A percentile compares a stretch with the other conserved stretches of the same genome.
These are phyloP conservation scores for Macrophya annulata DNA, from an alignment of 2,888 invertebrate species.

Conservation along the genomic window DNA sequence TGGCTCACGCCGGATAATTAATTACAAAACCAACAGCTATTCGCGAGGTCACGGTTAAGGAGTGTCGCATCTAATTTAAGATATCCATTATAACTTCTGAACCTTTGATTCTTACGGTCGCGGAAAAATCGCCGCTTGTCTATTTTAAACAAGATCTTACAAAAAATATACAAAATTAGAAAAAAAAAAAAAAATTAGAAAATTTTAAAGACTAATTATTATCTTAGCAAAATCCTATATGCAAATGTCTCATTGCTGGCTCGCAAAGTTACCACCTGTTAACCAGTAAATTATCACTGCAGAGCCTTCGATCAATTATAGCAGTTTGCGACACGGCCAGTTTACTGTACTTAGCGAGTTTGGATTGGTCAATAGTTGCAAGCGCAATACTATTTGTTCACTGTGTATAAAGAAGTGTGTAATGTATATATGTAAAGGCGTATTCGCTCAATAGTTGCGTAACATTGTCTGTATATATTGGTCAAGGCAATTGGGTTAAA, in stretches of 20 bases:
- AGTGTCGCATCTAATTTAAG: neutral
- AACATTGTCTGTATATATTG: conserved; percentile 67
- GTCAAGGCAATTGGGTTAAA: conserved; percentile 76
- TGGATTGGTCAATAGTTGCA: conserved; percentile 45
- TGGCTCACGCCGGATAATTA: conserved; percentile 28
- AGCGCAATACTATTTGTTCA: conserved; percentile 33
- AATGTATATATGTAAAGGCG: neutral
- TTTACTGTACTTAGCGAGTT: conserved; percentile 50
- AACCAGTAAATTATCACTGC: conserved; percentile 35
- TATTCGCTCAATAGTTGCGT: conserved; percentile 60
- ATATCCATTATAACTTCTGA: neutral
- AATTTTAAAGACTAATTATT: neutral
- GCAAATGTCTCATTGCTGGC: neutral
- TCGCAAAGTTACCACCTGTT: conserved; percentile 24
- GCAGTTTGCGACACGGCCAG: conserved; percentile 49
- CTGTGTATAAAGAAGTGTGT: conserved; percentile 16
- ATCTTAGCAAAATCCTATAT: neutral
- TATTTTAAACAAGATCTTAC: neutral
- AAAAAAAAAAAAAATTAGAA: neutral
- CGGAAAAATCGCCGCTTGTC: neutral
- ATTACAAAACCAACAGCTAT: neutral
- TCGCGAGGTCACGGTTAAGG: conserved; percentile 37
- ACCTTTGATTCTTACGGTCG: neutral
- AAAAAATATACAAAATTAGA: too few relatives aligned
- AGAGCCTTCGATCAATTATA: conserved; percentile 53